These are phyloP conservation scores for Venustoraphidia nigricollis DNA, from an alignment of 2,888 invertebrate species.

Conservation along the genomic window DNA sequence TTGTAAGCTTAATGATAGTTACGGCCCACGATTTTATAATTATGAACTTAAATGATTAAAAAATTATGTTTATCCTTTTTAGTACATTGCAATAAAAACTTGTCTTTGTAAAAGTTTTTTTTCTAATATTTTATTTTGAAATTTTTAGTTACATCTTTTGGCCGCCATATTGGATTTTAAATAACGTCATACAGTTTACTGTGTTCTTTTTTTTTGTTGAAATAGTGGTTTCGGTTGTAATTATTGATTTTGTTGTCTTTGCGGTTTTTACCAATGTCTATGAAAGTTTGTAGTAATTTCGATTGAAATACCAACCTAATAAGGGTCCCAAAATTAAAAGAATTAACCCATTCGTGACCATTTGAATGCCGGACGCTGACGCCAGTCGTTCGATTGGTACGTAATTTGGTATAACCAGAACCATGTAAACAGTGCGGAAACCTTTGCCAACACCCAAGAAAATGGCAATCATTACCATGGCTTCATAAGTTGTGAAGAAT, in stretches of 20 bases:
- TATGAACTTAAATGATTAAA: too few relatives aligned
- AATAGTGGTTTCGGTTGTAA: background rate
- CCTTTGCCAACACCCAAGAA: slow-evolving; percentile 53
- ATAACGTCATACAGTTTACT: too few relatives aligned
- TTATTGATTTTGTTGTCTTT: background rate
- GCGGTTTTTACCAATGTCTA: background rate
- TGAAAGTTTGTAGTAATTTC: slow-evolving; percentile 3
- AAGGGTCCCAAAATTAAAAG: slow-evolving; percentile 43
- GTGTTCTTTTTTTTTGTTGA: too few relatives aligned
- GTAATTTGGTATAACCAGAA: slow-evolving; percentile 48
- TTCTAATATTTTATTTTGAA: too few relatives aligned
- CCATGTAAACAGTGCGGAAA: slow-evolving; percentile 51
- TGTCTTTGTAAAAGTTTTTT: too few relatives aligned
- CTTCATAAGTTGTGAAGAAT: slow-evolving; percentile 21
- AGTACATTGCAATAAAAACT: too few relatives aligned
- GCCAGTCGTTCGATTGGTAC: slow-evolving; percentile 50
- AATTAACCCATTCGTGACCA: slow-evolving; percentile 48
- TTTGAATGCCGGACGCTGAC: slow-evolving; percentile 53
- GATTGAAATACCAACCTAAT: slow-evolving; percentile 32
- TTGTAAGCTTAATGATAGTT: too few relatives aligned
- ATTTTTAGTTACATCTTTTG: too few relatives aligned
- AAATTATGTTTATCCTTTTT: too few relatives aligned
- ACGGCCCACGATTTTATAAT: too few relatives aligned
- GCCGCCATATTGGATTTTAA: too few relatives aligned
- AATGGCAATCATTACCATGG: slow-evolving; percentile 32